Evolutionary conservation across 1,140 invertebrate genomes (phyloP), one percentile per base, ranked within the genome.

Genomic region (Leguminivora glycinivorella): DNA sequence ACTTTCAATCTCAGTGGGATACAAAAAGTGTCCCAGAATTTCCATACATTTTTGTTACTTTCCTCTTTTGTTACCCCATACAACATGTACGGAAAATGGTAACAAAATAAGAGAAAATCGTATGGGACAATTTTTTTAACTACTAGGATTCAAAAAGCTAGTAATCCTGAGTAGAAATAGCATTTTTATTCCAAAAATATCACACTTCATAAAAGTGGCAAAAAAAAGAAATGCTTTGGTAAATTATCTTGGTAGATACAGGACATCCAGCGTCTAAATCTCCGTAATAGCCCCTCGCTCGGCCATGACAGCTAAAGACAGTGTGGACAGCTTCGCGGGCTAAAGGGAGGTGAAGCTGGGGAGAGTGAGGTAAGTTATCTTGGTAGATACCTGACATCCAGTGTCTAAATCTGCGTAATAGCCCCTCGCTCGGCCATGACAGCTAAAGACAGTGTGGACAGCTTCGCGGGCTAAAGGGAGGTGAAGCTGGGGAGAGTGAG

Each of bases 331-430:
- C 85, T n/a, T 14, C n/a, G 12, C 74, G 75, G 19, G 79, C 78
- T 66, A 91, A 87, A 9, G 92, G 92, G 0, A 93, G 93, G 75
- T 93, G 88, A 0, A 93, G 80, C 0, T 93, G 93, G 0, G 93
- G 93, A 69, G 93, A 74, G 72, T 93, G 92, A 0, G 91, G 92
- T 19, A 93, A 68, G 74, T 94, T 93, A 2, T 88, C 82, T 72
- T 93, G 93, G 78, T 93, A 94, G n/a, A 31, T 40, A 93, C 92
- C 89, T 93, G 93, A 75, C 93, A 93, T 24, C 90, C 91, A 22
- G 89, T 83, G 43, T 92, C 83, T 0, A 93, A 80, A 71, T 94
- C 93, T 29, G 93, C 93, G 70, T 93, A 93, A 47, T 93, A 92
- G 7, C 92, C 92, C 66, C 88, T 87, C 6, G 69, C 73, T 10